A percentile compares a stretch with the other conserved stretches of the same genome.
Conservation (phyloP, 2,113 vertebrate species). For the Heterochromis multidens region DNA sequence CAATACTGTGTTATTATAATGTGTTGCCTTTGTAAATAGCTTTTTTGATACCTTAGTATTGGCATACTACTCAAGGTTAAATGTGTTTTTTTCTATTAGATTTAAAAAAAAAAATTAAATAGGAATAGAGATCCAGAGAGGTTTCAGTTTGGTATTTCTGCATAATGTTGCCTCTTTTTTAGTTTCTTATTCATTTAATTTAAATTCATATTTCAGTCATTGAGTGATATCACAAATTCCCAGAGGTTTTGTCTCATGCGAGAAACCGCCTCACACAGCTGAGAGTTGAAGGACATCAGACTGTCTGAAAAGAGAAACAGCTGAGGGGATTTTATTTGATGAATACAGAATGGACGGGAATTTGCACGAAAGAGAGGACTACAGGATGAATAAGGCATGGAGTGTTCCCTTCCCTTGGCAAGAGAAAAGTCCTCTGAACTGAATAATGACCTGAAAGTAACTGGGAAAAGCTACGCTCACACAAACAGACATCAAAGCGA, state of each 20-base stretch:
- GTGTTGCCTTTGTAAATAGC: not conserved
- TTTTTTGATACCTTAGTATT: not conserved
- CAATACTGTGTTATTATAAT: not conserved
- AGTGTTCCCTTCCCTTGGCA: slow-evolving; percentile 1
- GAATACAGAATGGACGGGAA: not conserved
- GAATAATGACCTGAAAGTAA: slow-evolving; percentile 32
- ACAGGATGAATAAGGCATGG: slow-evolving; percentile 23
- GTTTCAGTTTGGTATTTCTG: not conserved
- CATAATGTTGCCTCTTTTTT: not conserved
- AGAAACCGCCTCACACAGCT: not conserved
- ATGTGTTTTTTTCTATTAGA: not conserved
- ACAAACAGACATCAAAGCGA: slow-evolving; percentile 45
- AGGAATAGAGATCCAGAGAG: not conserved
- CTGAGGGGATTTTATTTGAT: slow-evolving; percentile 16
- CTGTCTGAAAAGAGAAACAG: not conserved
- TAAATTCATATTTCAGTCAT: not conserved
- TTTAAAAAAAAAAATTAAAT: not conserved
- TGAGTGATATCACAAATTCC: not conserved
- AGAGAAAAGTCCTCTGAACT: slow-evolving; percentile 26
- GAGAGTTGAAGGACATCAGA: slow-evolving; percentile 5
- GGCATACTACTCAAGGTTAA: not conserved
- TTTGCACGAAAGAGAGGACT: slow-evolving; percentile 6
- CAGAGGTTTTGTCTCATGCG: not conserved
- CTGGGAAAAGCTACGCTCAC: slow-evolving; percentile 10
- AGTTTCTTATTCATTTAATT: not conserved